These are phyloP conservation scores for Virgularia gustaviana DNA, from an alignment of 92 coral and sea anemone genomes.

Conservation along the genomic window DNA sequence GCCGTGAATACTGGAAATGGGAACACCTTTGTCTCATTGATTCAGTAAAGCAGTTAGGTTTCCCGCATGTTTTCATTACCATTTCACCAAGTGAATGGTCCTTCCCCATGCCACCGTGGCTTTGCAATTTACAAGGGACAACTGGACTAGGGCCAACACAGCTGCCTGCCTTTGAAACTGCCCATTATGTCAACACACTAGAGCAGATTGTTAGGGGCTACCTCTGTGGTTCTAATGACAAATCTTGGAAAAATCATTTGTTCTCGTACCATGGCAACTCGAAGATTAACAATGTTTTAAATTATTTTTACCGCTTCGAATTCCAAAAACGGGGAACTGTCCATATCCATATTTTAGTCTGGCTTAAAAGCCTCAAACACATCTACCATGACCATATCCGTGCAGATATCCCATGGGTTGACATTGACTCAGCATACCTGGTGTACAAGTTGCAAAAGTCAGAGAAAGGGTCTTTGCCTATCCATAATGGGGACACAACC, in stretches of 20 bases:
- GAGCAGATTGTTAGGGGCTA: constrained; percentile 1
- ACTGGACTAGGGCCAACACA: background rate
- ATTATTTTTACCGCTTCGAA: constrained; percentile 43
- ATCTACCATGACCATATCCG: background rate
- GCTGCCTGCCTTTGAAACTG: background rate
- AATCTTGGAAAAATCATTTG: background rate
- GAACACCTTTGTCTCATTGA: constrained; percentile 3
- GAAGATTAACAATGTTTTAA: background rate
- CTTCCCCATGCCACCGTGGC: constrained; percentile 8
- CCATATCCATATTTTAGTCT: constrained; percentile 44
- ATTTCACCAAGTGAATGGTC: constrained; percentile 4
- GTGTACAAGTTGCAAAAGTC: constrained; percentile 45
- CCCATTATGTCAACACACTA: background rate
- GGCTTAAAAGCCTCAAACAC: constrained; percentile 18
- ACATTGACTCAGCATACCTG: constrained; percentile 7
- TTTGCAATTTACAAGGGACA: background rate
- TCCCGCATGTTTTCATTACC: background rate
- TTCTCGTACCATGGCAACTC: background rate
- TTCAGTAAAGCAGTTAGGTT: constrained; percentile 3
- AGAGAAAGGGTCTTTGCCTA: background rate
- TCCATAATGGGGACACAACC: background rate
- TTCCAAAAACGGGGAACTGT: constrained; percentile 37
- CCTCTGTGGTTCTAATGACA: background rate
- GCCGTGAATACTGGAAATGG: constrained; percentile 11
- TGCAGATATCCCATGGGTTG: constrained; percentile 30